Evolutionary conservation across 2,797 vertebrate genomes (phyloP).

Genomic region (Myotis myotis): DNA sequence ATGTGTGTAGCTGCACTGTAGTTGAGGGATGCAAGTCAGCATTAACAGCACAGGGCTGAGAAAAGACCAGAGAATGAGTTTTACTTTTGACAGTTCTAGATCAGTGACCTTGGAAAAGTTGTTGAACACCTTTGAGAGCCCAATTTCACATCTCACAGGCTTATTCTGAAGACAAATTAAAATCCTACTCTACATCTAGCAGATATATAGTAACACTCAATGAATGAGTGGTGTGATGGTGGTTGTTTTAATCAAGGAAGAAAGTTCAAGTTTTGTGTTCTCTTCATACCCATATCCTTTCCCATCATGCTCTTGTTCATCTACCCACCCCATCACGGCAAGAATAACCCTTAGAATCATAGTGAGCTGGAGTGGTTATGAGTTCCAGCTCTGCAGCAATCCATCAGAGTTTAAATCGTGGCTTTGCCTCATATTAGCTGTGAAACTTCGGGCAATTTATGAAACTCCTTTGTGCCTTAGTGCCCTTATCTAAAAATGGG

Average conservation of each 20-base stretch:
- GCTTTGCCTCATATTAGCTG: not conserved
- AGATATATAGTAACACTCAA: not conserved
- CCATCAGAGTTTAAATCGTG: not conserved
- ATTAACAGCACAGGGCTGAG: not conserved
- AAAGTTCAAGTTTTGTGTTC: not conserved
- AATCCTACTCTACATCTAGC: not conserved
- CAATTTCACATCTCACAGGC: not conserved
- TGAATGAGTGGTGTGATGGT: not conserved
- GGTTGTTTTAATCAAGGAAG: not conserved
- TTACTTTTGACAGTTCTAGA: not conserved
- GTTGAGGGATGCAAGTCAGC: fast-evolving
- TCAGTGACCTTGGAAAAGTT: not conserved
- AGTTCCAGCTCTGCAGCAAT: not conserved
- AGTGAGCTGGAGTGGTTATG: too few species aligned
- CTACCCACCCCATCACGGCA: not conserved
- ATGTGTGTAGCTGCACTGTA: not conserved
- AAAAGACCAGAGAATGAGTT: not conserved
- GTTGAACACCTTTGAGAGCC: not conserved
- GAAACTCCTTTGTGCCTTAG: not conserved
- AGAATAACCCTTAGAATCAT: not conserved
- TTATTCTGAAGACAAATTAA: not conserved
- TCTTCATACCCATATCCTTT: not conserved
- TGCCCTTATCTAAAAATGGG: not conserved
- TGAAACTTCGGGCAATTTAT: not conserved
- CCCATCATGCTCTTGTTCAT: not conserved